phyloP scores from a whole-genome alignment of 2,797 vertebrate species.

The Mus caroli region DNA sequence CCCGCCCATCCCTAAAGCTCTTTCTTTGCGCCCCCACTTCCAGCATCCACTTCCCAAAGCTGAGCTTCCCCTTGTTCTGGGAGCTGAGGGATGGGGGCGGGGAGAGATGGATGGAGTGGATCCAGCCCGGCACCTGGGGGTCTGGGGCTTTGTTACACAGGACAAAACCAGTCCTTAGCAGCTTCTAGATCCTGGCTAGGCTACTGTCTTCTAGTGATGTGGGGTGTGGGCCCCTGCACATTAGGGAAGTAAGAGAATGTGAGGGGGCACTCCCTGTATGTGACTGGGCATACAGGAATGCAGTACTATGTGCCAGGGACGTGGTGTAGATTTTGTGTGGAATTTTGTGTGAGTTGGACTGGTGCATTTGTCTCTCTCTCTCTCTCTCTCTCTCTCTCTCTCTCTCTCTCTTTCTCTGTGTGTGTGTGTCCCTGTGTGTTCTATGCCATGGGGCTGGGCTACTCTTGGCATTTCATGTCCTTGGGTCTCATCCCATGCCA shows the following conservation, averaged over 20 bases:
- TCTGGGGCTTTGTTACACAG: conserved; percentile 79
- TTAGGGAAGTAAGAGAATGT: conserved; percentile 64
- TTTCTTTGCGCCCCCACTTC: conserved; percentile 66
- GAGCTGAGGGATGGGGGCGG: conserved; percentile 71
- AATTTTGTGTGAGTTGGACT: conserved; percentile 67
- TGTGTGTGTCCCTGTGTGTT: background rate
- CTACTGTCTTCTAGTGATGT: background rate
- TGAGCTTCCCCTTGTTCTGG: conserved; percentile 79
- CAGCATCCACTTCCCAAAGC: conserved; percentile 73
- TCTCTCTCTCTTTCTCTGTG: too few species aligned
- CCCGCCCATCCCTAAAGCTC: conserved; percentile 67
- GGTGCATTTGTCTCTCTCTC: background rate
- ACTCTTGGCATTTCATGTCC: conserved; percentile 75
- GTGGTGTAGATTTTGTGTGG: conserved; percentile 61
- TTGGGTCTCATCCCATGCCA: conserved; percentile 64
- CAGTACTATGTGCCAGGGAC: conserved; percentile 43
- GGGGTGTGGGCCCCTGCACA: conserved; percentile 47
- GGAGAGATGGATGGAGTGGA: conserved; percentile 69
- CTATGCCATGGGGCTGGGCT: conserved; percentile 51
- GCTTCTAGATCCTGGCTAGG: conserved; percentile 64
- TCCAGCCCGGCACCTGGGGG: conserved; percentile 70
- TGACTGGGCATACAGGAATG: conserved; percentile 74
- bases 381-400: background rate
- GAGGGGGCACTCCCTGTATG: conserved; percentile 70
- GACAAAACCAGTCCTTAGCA: conserved; percentile 70